A percentile compares a stretch with the other conserved stretches of the same genome.
Conservation (phyloP, 2,888 invertebrate species). For the Myopa tessellatipennis region DNA sequence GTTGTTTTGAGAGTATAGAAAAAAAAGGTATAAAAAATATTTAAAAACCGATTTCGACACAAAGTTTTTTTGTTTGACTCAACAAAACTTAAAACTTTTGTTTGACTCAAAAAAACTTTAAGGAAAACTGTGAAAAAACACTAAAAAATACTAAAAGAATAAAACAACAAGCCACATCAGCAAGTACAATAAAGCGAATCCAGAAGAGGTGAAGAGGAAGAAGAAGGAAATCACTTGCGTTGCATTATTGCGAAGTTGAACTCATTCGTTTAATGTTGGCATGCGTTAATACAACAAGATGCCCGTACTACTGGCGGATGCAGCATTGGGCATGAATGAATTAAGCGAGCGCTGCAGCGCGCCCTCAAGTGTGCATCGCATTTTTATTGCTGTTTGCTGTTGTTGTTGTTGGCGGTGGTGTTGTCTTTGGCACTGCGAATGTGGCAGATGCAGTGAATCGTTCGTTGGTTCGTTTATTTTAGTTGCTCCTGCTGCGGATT, state of each 20-base stretch:
- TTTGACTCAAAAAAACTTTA: no score
- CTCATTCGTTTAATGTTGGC: slow-evolving; percentile 19
- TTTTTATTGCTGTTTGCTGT: neutral
- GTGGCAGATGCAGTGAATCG: neutral
- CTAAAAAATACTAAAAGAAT: neutral
- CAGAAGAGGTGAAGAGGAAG: neutral
- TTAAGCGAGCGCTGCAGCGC: neutral
- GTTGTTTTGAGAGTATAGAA: no score
- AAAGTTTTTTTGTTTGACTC: no score
- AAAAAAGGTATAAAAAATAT: no score
- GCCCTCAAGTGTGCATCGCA: slow-evolving; percentile 3
- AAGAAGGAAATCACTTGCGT: neutral
- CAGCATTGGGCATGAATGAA: slow-evolving; percentile 23
- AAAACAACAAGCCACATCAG: neutral
- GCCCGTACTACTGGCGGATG: slow-evolving; percentile 4
- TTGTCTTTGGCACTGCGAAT: neutral
- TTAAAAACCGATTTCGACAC: no score
- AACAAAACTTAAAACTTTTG: no score
- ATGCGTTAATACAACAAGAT: neutral
- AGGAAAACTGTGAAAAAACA: no score
- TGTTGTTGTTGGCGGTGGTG: neutral
- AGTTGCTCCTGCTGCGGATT: neutral
- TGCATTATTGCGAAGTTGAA: slow-evolving; percentile 15
- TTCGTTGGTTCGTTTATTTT: neutral
- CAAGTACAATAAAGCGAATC: no score